Percentiles rank a stretch among this genome's conserved stretches.
Evolutionary conservation across 2,797 vertebrate genomes (phyloP).

Genomic region (Oreochromis grahami): DNA sequence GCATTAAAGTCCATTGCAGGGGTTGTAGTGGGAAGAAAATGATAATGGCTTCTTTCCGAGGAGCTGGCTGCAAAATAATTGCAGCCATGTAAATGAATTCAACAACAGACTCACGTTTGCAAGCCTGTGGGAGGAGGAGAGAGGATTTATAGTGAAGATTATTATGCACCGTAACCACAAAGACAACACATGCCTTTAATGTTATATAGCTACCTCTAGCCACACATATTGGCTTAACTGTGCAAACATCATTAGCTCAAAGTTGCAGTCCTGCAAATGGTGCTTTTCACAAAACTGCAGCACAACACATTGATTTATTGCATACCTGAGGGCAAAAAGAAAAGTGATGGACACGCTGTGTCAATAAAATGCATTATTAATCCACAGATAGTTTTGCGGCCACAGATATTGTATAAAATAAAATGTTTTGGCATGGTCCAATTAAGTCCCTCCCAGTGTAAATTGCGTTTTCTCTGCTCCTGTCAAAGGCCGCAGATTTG

Average conservation of each 20-base stretch:
- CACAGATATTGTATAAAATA: slow-evolving; percentile 13
- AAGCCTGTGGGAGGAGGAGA: not conserved
- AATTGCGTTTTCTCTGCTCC: not conserved
- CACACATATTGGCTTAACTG: not conserved
- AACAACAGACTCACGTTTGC: not conserved
- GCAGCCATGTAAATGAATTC: slow-evolving; percentile 32
- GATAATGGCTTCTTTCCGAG: slow-evolving; percentile 20
- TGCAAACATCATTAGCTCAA: not conserved
- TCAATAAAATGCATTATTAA: slow-evolving; percentile 42
- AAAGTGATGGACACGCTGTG: not conserved
- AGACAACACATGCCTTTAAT: not conserved
- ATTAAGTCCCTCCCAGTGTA: not conserved
- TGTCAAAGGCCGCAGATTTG: slow-evolving; percentile 1
- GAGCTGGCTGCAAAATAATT: slow-evolving; percentile 31
- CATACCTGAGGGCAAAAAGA: not conserved
- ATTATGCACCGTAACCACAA: not conserved
- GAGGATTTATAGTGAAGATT: slow-evolving; percentile 20
- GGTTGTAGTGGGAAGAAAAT: not conserved
- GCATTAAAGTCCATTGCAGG: not conserved
- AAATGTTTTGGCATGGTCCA: slow-evolving; percentile 1
- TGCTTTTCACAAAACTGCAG: not conserved
- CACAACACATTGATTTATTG: not conserved
- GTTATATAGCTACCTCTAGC: not conserved
- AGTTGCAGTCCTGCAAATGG: not conserved
- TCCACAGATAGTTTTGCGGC: slow-evolving; percentile 21